A percentile compares a stretch with the other conserved stretches of the same genome.
These are phyloP conservation scores for Hormaphis cornu DNA, from an alignment of 1,140 invertebrate genomes.

Conservation along the genomic window DNA sequence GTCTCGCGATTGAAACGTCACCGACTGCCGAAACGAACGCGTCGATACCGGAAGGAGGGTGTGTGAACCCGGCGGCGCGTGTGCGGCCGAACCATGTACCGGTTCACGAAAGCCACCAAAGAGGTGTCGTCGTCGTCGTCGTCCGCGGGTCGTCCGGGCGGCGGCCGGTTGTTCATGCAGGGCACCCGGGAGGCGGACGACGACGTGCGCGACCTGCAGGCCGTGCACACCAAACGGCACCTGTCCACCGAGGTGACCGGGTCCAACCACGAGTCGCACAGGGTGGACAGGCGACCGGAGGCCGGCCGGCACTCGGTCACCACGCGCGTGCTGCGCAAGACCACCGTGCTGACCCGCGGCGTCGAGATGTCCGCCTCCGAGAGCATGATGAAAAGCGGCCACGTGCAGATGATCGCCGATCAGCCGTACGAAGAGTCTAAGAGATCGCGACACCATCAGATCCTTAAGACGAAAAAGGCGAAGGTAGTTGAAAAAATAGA, in stretches of 20 bases:
- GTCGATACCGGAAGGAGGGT: neutral
- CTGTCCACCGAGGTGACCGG: conserved; percentile 75
- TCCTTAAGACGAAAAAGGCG: conserved; percentile 46
- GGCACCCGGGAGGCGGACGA: conserved; percentile 58
- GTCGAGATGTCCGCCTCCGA: conserved; percentile 68
- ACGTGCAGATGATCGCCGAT: conserved; percentile 44
- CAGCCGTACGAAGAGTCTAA: conserved; percentile 41
- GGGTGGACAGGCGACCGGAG: conserved; percentile 62
- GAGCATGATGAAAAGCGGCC: conserved; percentile 52
- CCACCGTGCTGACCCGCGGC: conserved; percentile 77
- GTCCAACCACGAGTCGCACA: conserved; percentile 68
- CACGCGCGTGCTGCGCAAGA: conserved; percentile 77
- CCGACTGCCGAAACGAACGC: neutral
- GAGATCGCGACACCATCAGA: conserved; percentile 20
- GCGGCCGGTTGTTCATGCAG: conserved; percentile 64
- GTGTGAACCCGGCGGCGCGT: neutral
- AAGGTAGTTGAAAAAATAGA: conserved; percentile 44
- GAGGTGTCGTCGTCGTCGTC: conserved; percentile 45
- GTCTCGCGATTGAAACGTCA: neutral
- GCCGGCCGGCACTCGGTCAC: conserved; percentile 70
- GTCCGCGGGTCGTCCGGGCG: conserved; percentile 35
- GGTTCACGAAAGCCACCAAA: conserved; percentile 49
- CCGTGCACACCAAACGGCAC: conserved; percentile 68
- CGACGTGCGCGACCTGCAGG: conserved; percentile 51
- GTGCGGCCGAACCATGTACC: conserved; percentile 51